Evolutionary conservation across 2,888 invertebrate genomes (phyloP).

Genomic region (Lasius fuliginosus): DNA sequence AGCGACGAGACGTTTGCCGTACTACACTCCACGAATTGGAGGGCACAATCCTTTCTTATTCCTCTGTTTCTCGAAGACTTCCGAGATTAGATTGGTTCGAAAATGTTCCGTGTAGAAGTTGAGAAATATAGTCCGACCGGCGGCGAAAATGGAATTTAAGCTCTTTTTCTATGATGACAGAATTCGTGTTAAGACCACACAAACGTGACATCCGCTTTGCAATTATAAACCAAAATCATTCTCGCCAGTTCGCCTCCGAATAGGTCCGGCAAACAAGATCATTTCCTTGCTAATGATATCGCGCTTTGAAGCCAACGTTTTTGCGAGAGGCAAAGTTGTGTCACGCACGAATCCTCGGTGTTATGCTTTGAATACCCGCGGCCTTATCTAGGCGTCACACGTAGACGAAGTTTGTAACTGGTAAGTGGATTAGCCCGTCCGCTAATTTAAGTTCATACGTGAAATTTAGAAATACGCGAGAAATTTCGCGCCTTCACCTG

Average conservation of each 20-base stretch:
- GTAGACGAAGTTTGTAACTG: slow-evolving; percentile 45
- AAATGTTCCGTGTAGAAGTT: neutral
- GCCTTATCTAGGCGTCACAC: slow-evolving; percentile 53
- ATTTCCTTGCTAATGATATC: slow-evolving; percentile 53
- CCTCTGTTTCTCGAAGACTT: neutral
- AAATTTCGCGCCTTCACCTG: slow-evolving; percentile 22
- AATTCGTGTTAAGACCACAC: slow-evolving; percentile 25
- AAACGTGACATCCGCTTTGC: slow-evolving; percentile 27
- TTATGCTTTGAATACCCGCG: slow-evolving; percentile 49
- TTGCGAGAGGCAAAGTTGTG: slow-evolving; percentile 33
- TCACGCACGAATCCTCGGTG: slow-evolving; percentile 51
- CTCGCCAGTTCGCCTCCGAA: neutral
- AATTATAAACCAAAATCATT: slow-evolving; percentile 28
- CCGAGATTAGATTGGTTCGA: neutral
- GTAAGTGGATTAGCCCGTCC: slow-evolving; percentile 52
- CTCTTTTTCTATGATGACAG: slow-evolving; percentile 18
- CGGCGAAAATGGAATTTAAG: slow-evolving; percentile 27
- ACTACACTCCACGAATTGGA: slow-evolving; percentile 11
- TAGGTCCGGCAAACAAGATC: slow-evolving; percentile 42
- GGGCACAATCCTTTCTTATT: neutral
- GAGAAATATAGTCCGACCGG: neutral
- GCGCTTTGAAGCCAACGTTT: slow-evolving; percentile 50
- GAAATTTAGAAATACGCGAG: slow-evolving; percentile 47
- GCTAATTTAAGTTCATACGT: slow-evolving; percentile 54
- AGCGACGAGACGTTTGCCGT: slow-evolving; percentile 4